Conservation (phyloP, 2,888 invertebrate species). For the Aleiodes testaceus region DNA sequence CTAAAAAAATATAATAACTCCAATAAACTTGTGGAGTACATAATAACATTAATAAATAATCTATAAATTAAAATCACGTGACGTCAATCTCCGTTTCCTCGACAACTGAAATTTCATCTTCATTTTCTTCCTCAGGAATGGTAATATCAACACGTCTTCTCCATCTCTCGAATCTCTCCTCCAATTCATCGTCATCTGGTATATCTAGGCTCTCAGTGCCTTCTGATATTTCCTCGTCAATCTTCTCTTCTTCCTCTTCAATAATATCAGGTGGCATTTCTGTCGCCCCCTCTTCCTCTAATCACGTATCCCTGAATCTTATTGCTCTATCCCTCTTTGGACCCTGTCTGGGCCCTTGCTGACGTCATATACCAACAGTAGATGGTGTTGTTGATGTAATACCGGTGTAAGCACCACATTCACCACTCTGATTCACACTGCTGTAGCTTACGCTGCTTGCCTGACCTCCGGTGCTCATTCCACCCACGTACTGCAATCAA, state of each 20-base stretch:
- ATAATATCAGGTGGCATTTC: slow-evolving; percentile 32
- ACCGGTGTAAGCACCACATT: slow-evolving; percentile 61
- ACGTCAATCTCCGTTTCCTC: slow-evolving; percentile 32
- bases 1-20: slow-evolving; percentile 29
- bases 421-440: slow-evolving; percentile 69
- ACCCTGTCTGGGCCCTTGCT: slow-evolving; percentile 67
- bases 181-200: slow-evolving; percentile 32
- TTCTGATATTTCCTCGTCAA: slow-evolving; percentile 22
- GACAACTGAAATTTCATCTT: slow-evolving; percentile 21
- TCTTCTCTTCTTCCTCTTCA: slow-evolving; percentile 27
- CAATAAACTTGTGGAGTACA: slow-evolving; percentile 10
- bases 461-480: slow-evolving; percentile 63
- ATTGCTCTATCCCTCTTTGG: slow-evolving; percentile 67
- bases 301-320: slow-evolving; percentile 69
- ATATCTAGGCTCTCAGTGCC: slow-evolving; percentile 21
- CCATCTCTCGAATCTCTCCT: slow-evolving; percentile 30
- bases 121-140: slow-evolving; percentile 39
- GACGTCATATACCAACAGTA: slow-evolving; percentile 66
- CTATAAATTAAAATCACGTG: slow-evolving; percentile 30
- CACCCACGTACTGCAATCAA: slow-evolving; percentile 66
- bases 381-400: slow-evolving; percentile 48
- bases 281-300: slow-evolving; percentile 51
- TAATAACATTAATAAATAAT: slow-evolving; percentile 11
- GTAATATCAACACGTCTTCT: slow-evolving; percentile 35
- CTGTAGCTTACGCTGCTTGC: slow-evolving; percentile 69